Evolutionary conservation across 1,140 invertebrate genomes (phyloP), one percentile per base, ranked within the genome.

Genomic region (Muscidifurax raptorellus): DNA sequence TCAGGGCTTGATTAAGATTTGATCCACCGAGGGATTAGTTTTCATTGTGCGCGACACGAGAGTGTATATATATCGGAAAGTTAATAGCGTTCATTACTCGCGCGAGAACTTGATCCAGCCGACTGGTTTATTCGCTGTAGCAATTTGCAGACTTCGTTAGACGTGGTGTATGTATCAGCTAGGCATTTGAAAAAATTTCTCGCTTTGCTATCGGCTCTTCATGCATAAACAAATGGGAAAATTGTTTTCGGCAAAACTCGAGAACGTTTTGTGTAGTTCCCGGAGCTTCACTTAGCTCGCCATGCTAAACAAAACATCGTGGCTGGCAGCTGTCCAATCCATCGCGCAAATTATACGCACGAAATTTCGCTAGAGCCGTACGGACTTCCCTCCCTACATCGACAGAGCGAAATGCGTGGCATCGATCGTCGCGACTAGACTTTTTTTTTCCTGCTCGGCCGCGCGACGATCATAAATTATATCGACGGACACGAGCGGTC

Each of bases 401-500:
- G 32, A 7, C 32, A 5, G 44, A 47, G 44, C 15, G 12, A 18
- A 59, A 59, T 59, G n/a, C 18, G 52, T 7, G 9, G 52, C 6
- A 78, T 78, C 18, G 52, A 78, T 59, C 22, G 22, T 40, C 36
- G 18, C 18, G 52, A 59, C 52, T 59, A 4, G 9, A 4, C 52
- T 59, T 59, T 59, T 59, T 59, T 27, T 69, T 64, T n/a, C 59
- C 28, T 2, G 22, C 1, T 28, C 28, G 0, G 3, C 25, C 10
- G 22, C 1, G 44, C 10, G 44, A 12, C 44, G 27, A 82, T 82
- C 36, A 74, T 82, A 67, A 82, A 82, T 82, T 76, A 47, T 76
- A 47, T 82, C 32, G 72, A 66, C 28, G 32, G 40, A 81, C 15
- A 13, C 28, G 36, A 40, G 36, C 36, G 28, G 28, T 82, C 80